These are phyloP conservation scores for Latheticus oryzae DNA, from an alignment of 2,888 invertebrate species.

Conservation along the genomic window DNA sequence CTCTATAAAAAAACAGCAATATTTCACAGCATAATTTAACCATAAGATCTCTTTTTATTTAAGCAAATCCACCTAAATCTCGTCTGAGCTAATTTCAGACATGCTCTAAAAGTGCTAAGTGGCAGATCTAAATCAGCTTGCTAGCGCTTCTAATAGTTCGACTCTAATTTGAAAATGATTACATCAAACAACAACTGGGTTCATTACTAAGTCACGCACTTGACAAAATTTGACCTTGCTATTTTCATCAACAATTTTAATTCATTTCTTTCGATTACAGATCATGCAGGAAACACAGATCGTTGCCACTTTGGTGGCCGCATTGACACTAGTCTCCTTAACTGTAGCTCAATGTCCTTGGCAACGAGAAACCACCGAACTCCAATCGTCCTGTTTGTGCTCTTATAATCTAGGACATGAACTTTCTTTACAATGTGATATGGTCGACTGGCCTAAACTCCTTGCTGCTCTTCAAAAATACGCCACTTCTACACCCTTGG, in stretches of 20 bases:
- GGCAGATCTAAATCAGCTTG: constrained; percentile 12
- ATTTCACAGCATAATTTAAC: no score
- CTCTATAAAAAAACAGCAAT: no score
- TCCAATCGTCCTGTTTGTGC: constrained; percentile 88
- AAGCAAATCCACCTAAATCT: no score
- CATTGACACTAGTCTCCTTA: constrained; percentile 49
- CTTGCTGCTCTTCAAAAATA: constrained; percentile 78
- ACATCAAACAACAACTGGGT: constrained; percentile 25
- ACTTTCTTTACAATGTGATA: constrained; percentile 90
- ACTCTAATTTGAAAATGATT: constrained; percentile 35
- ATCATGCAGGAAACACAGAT: constrained; percentile 59
- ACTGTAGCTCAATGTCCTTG: constrained; percentile 83
- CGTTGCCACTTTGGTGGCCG: constrained; percentile 53
- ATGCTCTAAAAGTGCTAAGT: background rate
- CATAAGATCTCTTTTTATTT: no score
- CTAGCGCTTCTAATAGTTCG: constrained; percentile 33
- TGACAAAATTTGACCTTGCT: no score
- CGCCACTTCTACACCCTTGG: constrained; percentile 76
- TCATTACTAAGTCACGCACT: constrained; percentile 24
- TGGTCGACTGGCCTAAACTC: constrained; percentile 84
- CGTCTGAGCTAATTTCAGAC: no score
- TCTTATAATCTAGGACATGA: constrained; percentile 87
- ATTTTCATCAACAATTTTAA: no score
- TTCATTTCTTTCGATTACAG: no score
- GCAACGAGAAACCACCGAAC: constrained; percentile 78